A percentile compares a stretch with the other conserved stretches of the same genome.
These are phyloP conservation scores for Phengaris alcon DNA, from an alignment of 2,888 invertebrate species.

Conservation along the genomic window DNA sequence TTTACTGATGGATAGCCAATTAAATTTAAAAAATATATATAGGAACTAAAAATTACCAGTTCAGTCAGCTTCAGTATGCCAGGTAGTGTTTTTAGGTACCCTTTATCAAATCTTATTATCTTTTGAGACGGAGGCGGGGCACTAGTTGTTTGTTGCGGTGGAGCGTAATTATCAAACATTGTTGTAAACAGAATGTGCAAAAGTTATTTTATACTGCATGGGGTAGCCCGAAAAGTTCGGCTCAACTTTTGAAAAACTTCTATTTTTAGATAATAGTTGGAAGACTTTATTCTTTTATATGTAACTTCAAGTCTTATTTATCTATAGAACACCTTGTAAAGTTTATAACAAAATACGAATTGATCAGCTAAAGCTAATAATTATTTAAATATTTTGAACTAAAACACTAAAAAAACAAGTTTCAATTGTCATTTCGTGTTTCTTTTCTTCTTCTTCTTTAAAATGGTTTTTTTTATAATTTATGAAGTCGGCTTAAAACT, in stretches of 20 bases:
- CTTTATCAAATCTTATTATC: conserved; percentile 84
- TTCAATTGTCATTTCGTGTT: too few species aligned
- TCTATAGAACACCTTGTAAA: not conserved
- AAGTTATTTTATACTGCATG: not conserved
- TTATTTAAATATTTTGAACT: too few species aligned
- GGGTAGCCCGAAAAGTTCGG: not conserved
- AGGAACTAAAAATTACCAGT: conserved; percentile 79
- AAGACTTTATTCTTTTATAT: not conserved
- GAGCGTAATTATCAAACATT: conserved; percentile 59
- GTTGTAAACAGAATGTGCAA: conserved; percentile 28
- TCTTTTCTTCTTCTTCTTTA: too few species aligned
- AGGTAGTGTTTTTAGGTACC: conserved; percentile 83
- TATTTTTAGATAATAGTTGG: not conserved
- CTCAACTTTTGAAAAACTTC: not conserved
- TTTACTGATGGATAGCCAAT: not conserved
- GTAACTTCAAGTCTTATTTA: not conserved
- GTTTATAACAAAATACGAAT: not conserved
- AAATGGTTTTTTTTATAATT: too few species aligned
- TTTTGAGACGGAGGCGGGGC: conserved; percentile 77
- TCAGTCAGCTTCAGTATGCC: conserved; percentile 87
- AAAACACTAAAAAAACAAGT: too few species aligned
- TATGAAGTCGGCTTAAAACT: too few species aligned
- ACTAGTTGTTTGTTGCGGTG: conserved; percentile 39
- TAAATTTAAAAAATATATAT: not conserved
- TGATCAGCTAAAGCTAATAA: not conserved